Base-by-base conservation (phyloP, 2,888 invertebrate species). In the Nasonovia ribisnigri region DNA sequence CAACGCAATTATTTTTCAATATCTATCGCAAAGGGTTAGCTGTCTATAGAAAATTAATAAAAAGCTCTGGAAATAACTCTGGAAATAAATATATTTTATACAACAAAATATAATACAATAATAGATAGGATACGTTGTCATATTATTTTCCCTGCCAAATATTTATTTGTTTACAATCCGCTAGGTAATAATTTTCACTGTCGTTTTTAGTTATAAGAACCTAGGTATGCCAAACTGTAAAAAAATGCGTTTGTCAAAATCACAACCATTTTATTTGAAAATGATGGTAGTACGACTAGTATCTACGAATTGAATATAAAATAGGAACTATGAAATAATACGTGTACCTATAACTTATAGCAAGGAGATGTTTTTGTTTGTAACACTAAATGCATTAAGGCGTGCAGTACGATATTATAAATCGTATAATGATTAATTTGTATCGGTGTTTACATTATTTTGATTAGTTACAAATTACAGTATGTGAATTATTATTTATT, bases 1-100 rank as follows among this genome's bases (percentile, higher is more conserved):
- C 54, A 51, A 88, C n/a, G 88, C 10, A 88, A 51, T 51, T 88
- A 51, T 88, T 88, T 88, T 36, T 20, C 48, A 36, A 51, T 88
- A 88, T 51, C 24, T n/a, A 51, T 36, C 4, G 11, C 36, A 51
- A 51, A 48, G 20, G 16, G 87, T 16, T 24, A 51, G 36, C 20
- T 36, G 24, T 20, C 20, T 51, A n/a, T n/a, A 51, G 16, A 11
- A 48, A 87, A 87, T 87, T 51, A n/a, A 77, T 77, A 36, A 77
- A 77, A 77, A 77, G 20, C 8, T 8, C 36, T 10, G 20, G 0
- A 87, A 87, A 87, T 86, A 86, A 86, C 43, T 43, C 13, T 46
- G 20, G 20, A 77, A 36, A 86, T n/a, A 86, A 46, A 86, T 46
- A 86, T 46, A 86, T 46, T 86, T 86, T 43, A 46, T 86, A 46